Evolutionary conservation across 2,113 vertebrate genomes (phyloP), one percentile per base, ranked within the genome.

Genomic region (Chionodraco myersi): DNA sequence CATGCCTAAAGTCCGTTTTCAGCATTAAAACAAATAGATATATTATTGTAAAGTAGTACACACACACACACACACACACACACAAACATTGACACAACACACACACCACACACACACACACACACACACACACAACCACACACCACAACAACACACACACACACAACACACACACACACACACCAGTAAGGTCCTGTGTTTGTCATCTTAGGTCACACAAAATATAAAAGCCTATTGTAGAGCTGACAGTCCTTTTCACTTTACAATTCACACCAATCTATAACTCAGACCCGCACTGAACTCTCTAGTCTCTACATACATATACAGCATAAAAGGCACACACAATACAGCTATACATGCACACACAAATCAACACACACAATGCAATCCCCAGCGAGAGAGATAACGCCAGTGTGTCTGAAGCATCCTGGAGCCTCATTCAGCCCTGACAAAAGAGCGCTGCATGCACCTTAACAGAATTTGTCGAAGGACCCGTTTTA

Each of bases 371-470:
- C 56, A 62, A 62, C 51, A 21, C 45, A 54, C 62, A 70, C 56
- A 68, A 18, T 72, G 10, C 11, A 36, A 23, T 68, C 45, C 56
- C 66, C 34, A 57, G 26, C 1, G 36, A 66, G 45, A 21, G 21
- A 52, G 73, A 89, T 81, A 89, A 41, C n/a, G 45, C 52, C 73
- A 64, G 16, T 9, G 41, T 71, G 70, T 58, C 74, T 58, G 63
- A 78, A 86, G 76, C 68, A 63, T 51, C 66, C 73, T 30, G 47
- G 52, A 71, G 75, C 44, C 45, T 71, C 70, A 75, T 79, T 85
- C 64, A 83, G 34, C 30, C n/a, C 10, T 18, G 34, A 86, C 70
- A 79, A 86, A 77, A 51, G 74, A 74, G 18, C 3, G 10, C 21
- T 15, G 13, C 7, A 9, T 47, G 62, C 48, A 69, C 71, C 45